A percentile compares a stretch with the other conserved stretches of the same genome.
Conservation (phyloP, 2,113 vertebrate species). For the Mystacornis crossleyi region DNA sequence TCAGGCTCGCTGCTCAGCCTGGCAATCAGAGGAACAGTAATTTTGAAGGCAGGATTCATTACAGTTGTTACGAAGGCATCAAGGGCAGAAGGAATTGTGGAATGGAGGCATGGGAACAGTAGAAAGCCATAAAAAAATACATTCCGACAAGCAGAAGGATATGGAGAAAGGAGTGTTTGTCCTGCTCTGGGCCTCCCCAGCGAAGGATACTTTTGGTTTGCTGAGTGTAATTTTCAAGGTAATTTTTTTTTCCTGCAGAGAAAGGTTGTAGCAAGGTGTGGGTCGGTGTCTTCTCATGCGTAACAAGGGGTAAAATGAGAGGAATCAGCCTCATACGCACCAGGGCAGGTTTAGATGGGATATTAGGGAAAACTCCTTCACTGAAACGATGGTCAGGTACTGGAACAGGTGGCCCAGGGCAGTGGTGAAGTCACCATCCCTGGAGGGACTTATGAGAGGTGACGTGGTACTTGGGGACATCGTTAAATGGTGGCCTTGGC, state of each 20-base stretch:
- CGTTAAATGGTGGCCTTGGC: not conserved
- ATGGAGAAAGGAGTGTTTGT: not conserved
- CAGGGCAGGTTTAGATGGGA: not conserved
- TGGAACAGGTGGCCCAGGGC: not conserved
- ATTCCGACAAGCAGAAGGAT: not conserved
- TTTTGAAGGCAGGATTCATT: constrained; percentile 62
- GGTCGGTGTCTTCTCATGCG: rapidly evolving
- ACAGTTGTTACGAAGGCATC: constrained; percentile 6
- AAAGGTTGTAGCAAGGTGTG: not conserved
- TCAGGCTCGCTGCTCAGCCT: constrained; percentile 52
- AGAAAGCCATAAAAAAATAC: not conserved
- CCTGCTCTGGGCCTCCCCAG: not conserved
- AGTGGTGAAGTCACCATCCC: not conserved
- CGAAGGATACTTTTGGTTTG: not conserved
- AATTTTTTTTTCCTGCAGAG: not conserved
- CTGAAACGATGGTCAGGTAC: not conserved
- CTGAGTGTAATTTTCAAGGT: not conserved
- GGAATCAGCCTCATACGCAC: not conserved
- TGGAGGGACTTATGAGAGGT: not conserved
- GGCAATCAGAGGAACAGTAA: constrained; percentile 41
- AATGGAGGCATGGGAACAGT: not conserved
- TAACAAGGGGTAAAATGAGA: not conserved
- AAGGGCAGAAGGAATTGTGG: not conserved
- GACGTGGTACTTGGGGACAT: not conserved
- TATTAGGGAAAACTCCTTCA: no score